Conservation (phyloP, 2,888 invertebrate genomes). For the Cryptosula pallasiana region DNA sequence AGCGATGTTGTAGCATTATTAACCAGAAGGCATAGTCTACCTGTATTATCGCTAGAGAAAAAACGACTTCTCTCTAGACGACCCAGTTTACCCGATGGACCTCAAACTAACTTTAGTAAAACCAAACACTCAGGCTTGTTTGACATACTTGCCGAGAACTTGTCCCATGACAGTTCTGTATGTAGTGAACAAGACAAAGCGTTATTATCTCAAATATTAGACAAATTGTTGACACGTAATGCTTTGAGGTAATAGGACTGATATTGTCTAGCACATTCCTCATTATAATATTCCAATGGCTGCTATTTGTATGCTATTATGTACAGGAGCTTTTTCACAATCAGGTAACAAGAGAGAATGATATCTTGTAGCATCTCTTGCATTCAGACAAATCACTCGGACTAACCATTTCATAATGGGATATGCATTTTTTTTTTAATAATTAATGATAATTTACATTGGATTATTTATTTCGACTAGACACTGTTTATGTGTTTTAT, state of each 20-base stretch:
- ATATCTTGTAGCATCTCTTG: too few species aligned
- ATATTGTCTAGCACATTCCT: background rate
- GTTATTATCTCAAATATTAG: background rate
- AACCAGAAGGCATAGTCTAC: background rate
- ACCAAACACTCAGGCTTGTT: background rate
- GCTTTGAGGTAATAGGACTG: background rate
- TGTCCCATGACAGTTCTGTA: background rate
- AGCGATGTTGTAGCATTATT: background rate
- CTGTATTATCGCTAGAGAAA: background rate
- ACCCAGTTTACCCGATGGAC: conserved; percentile 7
- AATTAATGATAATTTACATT: background rate
- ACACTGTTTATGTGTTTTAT: background rate
- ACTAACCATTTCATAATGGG: conserved; percentile 1
- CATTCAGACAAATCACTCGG: conserved; percentile 8
- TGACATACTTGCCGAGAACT: background rate
- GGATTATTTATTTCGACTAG: conserved; percentile 16
- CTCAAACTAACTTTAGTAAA: background rate
- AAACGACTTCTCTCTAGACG: background rate
- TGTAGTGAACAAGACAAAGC: background rate
- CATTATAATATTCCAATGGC: background rate
- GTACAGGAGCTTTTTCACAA: too few species aligned
- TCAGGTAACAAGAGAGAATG: too few species aligned
- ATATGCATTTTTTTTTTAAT: background rate
- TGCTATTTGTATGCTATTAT: too few species aligned
- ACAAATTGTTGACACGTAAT: background rate